Percentiles rank a stretch among this genome's conserved stretches.
Evolutionary conservation across 2,797 vertebrate genomes (phyloP).

Genomic region (Sebastolobus alascanus): DNA sequence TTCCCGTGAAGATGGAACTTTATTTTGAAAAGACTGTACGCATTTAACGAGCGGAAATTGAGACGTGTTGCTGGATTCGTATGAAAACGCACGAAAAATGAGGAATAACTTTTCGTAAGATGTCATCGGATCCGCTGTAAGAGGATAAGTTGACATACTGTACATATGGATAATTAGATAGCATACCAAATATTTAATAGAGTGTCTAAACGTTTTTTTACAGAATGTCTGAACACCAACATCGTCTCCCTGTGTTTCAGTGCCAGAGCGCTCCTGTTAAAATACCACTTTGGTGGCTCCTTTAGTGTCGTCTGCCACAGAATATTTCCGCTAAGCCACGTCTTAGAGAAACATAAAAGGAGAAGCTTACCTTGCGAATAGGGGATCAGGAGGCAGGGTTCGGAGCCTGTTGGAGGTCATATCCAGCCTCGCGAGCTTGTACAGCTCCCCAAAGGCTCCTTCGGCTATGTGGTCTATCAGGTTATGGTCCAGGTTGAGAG

Average conservation of each 20-base stretch:
- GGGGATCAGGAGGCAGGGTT: constrained; percentile 91
- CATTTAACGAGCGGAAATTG: neutral
- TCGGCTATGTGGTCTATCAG: constrained; percentile 91
- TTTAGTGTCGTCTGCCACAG: constrained; percentile 16
- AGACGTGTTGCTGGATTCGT: no score
- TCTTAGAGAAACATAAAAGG: constrained; percentile 49
- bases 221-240: neutral
- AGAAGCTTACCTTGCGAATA: constrained; percentile 85
- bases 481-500: constrained; percentile 95
- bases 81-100: no score
- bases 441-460: constrained; percentile 91
- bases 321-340: constrained; percentile 42
- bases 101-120: no score
- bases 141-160: neutral
- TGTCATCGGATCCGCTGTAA: no score
- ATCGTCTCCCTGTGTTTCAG: neutral
- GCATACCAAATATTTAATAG: neutral
- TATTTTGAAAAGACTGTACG: no score
- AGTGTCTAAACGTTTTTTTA: neutral
- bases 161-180: neutral
- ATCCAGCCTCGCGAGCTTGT: constrained; percentile 92
- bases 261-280: neutral
- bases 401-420: constrained; percentile 95
- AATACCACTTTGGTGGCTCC: constrained; percentile 24
- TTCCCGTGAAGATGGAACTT: no score